Base-by-base conservation (phyloP, 2,888 invertebrate genomes). In the Apotomis betuletana region DNA sequence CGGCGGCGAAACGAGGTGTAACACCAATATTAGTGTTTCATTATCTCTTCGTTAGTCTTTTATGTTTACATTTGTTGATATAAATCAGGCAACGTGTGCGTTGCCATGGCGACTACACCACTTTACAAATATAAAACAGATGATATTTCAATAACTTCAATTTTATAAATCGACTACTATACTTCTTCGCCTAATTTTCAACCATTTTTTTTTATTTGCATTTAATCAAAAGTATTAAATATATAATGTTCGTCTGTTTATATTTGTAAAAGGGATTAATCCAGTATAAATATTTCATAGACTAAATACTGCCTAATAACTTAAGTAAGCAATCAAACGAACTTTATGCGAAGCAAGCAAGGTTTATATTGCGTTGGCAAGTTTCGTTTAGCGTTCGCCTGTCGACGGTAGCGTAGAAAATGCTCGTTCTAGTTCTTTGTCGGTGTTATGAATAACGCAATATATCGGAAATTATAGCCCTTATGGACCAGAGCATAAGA, bases 21-120 rank as follows among this genome's bases (percentile, higher is more conserved):
- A 88, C 87, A 87, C 85, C 87, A 87, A 87, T 81, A 79, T 84
- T 85, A 80, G 81, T 80, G 77, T 81, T 81, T 81, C 41, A 41
- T 59, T 36, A 54, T 49, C n/a, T 27, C n/a, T 58, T 67, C 44
- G 49, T 65, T 70, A 46, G 65, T 71, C 59, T 70, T 60, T 3
- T 69, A 46, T 58, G 36, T 63, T 64, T 55, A 55, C 44, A 46
- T 60, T 60, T 58, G 15, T 27, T 55, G 10, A 9, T 65, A n/a
- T 64, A 57, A 57, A 46, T 57, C 57, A 15, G 55, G 49, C 36
- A 5, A 5, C 4, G 5, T 1, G 1, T 41, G 41, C 6, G 41
- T 41, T 41, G 41, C 49, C 61, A 62, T 12, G 49, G 49, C 61
- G 52, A 51, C 5, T 9, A 41, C 38, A 13, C 38, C 61, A 57